These are phyloP conservation scores for Hydroisotoma schaefferi DNA, from an alignment of 2,888 invertebrate species.

Conservation along the genomic window DNA sequence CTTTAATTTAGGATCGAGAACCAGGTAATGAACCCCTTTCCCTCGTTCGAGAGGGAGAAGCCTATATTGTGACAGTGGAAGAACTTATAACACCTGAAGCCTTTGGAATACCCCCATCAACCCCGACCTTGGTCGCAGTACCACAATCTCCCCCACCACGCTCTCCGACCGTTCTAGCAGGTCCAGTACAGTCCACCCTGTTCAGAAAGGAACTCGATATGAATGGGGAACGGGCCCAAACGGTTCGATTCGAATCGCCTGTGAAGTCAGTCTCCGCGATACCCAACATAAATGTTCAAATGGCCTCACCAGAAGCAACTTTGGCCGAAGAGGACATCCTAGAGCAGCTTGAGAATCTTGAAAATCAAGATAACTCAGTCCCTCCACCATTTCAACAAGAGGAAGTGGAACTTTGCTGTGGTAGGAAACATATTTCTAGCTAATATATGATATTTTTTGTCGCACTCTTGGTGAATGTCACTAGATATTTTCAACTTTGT, in stretches of 20 bases:
- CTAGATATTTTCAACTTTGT: background rate
- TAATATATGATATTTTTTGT: background rate
- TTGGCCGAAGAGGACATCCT: background rate
- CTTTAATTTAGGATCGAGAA: conserved; percentile 26
- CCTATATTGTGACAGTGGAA: conserved; percentile 36
- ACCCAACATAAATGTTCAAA: conserved; percentile 3
- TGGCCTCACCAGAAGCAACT: background rate
- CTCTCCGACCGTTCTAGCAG: background rate
- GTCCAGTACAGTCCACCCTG: background rate
- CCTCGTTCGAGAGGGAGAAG: conserved; percentile 34
- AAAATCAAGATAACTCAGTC: conserved; percentile 11
- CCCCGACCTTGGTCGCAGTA: background rate
- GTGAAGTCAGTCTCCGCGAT: conserved; percentile 13
- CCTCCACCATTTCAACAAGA: conserved; percentile 39
- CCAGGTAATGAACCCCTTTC: conserved; percentile 21
- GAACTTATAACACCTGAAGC: conserved; percentile 33
- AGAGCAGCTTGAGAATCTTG: conserved; percentile 1
- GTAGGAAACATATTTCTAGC: conserved; percentile 8
- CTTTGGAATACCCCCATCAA: conserved; percentile 5
- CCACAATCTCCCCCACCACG: background rate
- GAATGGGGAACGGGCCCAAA: background rate
- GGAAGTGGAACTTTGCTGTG: conserved; percentile 34
- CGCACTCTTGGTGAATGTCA: background rate
- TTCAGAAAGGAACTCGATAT: too few relatives aligned
- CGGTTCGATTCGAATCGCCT: conserved; percentile 10